phyloP scores from a whole-genome alignment of 2,888 invertebrate genomes.

The Antitype chi region DNA sequence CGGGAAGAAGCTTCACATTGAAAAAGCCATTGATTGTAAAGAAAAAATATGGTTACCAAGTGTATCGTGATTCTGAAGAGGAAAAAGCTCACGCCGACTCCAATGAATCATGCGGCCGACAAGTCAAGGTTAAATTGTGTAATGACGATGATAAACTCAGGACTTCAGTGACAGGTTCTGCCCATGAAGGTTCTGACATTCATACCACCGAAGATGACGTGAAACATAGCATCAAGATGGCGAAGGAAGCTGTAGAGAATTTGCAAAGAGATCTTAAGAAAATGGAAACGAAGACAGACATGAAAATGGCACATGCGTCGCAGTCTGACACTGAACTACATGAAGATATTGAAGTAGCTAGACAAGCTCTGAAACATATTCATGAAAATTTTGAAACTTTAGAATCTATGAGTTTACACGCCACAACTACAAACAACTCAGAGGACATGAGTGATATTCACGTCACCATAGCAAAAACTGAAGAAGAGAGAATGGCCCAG shows the following conservation, averaged over 20 bases:
- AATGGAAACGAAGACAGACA: slow-evolving; percentile 73
- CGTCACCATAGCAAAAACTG: slow-evolving; percentile 70
- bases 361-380: slow-evolving; percentile 80
- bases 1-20: slow-evolving; percentile 72
- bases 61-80: slow-evolving; percentile 84
- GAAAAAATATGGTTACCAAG: slow-evolving; percentile 80
- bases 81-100: slow-evolving; percentile 78
- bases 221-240: slow-evolving; percentile 82
- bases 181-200: slow-evolving; percentile 63
- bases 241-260: slow-evolving; percentile 85
- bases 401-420: slow-evolving; percentile 75
- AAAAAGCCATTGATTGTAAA: slow-evolving; percentile 82
- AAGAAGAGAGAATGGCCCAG: slow-evolving; percentile 79
- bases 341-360: slow-evolving; percentile 81
- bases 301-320: slow-evolving; percentile 65
- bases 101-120: slow-evolving; percentile 79
- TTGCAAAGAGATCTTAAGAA: slow-evolving; percentile 79
- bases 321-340: slow-evolving; percentile 77
- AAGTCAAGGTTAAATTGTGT: slow-evolving; percentile 84
- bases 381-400: slow-evolving; percentile 78
- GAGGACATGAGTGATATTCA: slow-evolving; percentile 69
- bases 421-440: slow-evolving; percentile 67
- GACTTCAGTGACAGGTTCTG: slow-evolving; percentile 67
- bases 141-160: slow-evolving; percentile 74
- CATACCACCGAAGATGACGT: slow-evolving; percentile 77